Evolutionary conservation across 2,888 invertebrate species (phyloP).

Genomic region (Ornithoptera priamus): DNA sequence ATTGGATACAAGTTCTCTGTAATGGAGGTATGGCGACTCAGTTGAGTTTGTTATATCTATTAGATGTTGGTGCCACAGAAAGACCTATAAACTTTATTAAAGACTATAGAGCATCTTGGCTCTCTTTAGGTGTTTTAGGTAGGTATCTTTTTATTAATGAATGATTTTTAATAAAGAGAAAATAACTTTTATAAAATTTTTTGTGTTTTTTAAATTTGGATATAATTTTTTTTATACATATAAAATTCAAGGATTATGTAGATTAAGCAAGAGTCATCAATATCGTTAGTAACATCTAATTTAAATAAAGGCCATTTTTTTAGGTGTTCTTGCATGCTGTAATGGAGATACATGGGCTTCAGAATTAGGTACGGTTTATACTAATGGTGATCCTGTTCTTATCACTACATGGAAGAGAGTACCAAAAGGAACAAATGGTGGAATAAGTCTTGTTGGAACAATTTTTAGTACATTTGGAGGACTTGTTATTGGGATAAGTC

Average conservation of each 20-base stretch:
- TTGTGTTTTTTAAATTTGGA: too few relatives aligned
- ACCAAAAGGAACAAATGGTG: constrained; percentile 94
- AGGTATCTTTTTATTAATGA: constrained; percentile 32
- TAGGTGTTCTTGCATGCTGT: constrained; percentile 88
- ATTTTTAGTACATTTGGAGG: constrained; percentile 83
- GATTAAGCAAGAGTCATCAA: not conserved
- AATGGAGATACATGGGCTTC: constrained; percentile 96
- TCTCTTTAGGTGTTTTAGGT: constrained; percentile 89
- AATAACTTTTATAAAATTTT: too few relatives aligned
- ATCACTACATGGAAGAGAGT: constrained; percentile 87
- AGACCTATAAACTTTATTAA: constrained; percentile 87
- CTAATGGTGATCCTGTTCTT: constrained; percentile 84
- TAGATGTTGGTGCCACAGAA: constrained; percentile 90
- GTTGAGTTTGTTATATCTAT: constrained; percentile 86
- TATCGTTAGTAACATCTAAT: not conserved
- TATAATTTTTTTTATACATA: not conserved
- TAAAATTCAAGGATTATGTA: not conserved
- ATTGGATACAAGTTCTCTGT: constrained; percentile 94
- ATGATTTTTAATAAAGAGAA: too few relatives aligned
- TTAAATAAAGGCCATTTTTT: constrained; percentile 17
- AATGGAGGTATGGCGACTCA: constrained; percentile 94
- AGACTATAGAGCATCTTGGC: constrained; percentile 89
- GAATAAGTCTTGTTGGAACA: constrained; percentile 83
- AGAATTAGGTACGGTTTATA: constrained; percentile 89
- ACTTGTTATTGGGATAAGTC: constrained; percentile 84